A percentile compares a stretch with the other conserved stretches of the same genome.
Conservation (phyloP, 2,797 vertebrate genomes). For the Mormyrus hasselquistii region DNA sequence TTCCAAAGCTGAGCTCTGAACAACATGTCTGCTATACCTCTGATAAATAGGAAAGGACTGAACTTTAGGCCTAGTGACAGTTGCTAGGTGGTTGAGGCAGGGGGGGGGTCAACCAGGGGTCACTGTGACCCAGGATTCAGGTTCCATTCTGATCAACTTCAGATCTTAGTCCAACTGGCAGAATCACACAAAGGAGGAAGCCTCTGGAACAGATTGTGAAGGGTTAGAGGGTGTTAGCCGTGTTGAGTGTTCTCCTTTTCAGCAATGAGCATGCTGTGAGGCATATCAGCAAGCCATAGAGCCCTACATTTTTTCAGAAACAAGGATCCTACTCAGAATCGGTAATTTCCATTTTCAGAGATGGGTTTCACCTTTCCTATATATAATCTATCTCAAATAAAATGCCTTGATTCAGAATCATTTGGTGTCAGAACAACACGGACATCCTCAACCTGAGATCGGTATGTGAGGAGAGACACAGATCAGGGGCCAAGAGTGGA, state of each 20-base stretch:
- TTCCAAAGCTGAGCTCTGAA: neutral
- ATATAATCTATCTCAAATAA: neutral
- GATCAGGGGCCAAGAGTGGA: neutral
- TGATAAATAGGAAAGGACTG: neutral
- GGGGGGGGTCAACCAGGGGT: neutral
- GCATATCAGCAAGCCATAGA: neutral
- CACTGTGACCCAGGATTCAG: neutral
- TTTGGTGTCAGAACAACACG: neutral
- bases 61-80: neutral
- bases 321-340: neutral
- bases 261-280: neutral
- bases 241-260: neutral
- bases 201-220: neutral
- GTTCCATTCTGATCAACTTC: neutral
- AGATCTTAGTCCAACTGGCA: neutral
- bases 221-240: neutral
- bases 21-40: neutral
- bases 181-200: neutral
- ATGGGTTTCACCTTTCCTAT: neutral
- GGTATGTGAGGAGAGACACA: neutral
- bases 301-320: neutral
- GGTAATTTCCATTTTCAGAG: neutral
- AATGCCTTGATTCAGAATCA: neutral
- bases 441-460: neutral
- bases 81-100: neutral